Base-by-base conservation (phyloP, 2,888 invertebrate species). In the Trachelus iudaicus region DNA sequence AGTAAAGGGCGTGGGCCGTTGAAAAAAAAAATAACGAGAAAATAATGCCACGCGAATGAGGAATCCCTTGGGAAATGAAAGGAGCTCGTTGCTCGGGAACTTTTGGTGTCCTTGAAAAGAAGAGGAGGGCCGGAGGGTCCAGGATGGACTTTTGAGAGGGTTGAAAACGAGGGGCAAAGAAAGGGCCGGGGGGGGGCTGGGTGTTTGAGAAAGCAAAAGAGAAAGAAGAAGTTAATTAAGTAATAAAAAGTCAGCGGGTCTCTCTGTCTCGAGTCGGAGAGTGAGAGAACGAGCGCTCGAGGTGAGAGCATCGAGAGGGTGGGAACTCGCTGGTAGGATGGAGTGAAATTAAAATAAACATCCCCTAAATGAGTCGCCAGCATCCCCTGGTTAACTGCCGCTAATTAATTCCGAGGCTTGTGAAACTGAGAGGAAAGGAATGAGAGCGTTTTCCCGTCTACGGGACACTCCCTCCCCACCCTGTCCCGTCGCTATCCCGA, bases 1-100 rank as follows among this genome's bases (percentile, higher is more conserved):
- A 87, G 88, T 84, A 85, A 86, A 83, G 83, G 84, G 85, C 87
- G 86, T 81, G 80, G 80, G 78, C 79, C 82, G 35, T 73, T 81
- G 85, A 88, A 88, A 88, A 88, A 88, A 88, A 35, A 90, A 90
- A 89, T 90, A 90, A 90, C 90, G 90, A 90, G 90, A 87, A 89
- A 89, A 90, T 90, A 90, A 90, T 90, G 90, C 88, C 88, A 83
- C 82, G 80, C 80, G 79, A 81, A 83, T 83, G 82, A 83, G 86
- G 85, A 85, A 81, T 82, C 80, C 81, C 81, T 75, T 81, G 76
- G 73, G 76, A 79, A 81, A 78, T 79, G 79, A 77, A 34, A 23
- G 40, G 15, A 76, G 56, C 69, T n/a, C 34, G 73, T n/a, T 56
- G 56, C 56, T 9, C 56, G 56, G 56, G 69, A 35, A 35, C 35